Percentiles rank a stretch among this genome's conserved stretches.
Conservation (phyloP, 2,797 vertebrate genomes). For the Thunnus albacares region DNA sequence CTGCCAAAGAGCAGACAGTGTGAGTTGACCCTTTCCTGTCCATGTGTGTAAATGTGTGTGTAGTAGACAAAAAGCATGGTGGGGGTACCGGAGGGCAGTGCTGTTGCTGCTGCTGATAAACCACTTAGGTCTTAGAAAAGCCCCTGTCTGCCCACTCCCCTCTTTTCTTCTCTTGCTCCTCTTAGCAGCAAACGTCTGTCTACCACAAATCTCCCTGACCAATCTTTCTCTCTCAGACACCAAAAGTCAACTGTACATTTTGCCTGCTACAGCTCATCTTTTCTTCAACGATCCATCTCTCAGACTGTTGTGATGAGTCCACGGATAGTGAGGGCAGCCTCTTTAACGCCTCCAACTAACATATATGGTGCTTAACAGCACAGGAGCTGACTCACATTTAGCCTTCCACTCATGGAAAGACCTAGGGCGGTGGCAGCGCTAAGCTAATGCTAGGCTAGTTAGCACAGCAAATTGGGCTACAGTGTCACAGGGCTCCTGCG, state of each 20-base stretch:
- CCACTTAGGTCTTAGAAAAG: slow-evolving; percentile 65
- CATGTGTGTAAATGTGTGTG: slow-evolving; percentile 30
- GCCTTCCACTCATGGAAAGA: background rate
- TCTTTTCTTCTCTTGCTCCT: slow-evolving; percentile 3
- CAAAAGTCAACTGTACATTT: background rate
- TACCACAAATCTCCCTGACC: background rate
- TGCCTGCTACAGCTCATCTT: background rate
- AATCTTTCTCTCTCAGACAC: background rate
- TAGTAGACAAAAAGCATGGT: slow-evolving; percentile 41
- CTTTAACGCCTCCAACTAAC: background rate
- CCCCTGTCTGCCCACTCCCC: slow-evolving; percentile 27
- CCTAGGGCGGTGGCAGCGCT: slow-evolving; percentile 15
- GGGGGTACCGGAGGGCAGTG: slow-evolving; percentile 11
- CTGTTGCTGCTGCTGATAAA: slow-evolving; percentile 63
- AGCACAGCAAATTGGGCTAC: slow-evolving; percentile 77
- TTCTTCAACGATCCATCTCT: background rate
- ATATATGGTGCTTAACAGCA: background rate
- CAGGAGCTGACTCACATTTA: slow-evolving; percentile 32
- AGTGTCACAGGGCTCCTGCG: slow-evolving; percentile 76
- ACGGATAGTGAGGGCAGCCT: background rate
- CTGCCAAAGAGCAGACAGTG: slow-evolving; percentile 61
- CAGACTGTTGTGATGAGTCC: background rate
- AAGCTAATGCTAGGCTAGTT: slow-evolving; percentile 57
- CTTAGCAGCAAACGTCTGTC: background rate
- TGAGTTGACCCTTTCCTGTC: slow-evolving; percentile 46